Conservation (phyloP, 2,888 invertebrate species). For the Oasisia sp. region DNA sequence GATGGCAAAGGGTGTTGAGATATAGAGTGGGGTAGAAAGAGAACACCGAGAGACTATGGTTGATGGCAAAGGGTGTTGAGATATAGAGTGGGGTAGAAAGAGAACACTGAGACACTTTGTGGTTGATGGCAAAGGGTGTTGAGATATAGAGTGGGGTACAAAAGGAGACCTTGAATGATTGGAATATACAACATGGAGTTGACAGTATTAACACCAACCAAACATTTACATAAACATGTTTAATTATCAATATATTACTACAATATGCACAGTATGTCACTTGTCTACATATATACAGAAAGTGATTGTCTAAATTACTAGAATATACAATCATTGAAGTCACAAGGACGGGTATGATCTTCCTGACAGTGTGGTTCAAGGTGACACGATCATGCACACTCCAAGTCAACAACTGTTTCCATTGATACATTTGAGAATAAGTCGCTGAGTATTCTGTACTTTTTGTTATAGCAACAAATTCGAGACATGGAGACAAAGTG, state of each 20-base stretch:
- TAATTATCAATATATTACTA: constrained; percentile 10
- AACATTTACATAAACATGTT: background rate
- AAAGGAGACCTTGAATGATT: too few species aligned
- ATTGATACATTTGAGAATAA: background rate
- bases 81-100: too few species aligned
- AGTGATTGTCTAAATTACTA: background rate
- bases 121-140: too few species aligned
- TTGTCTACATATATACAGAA: constrained; percentile 12
- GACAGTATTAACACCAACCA: too few species aligned
- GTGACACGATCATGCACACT: background rate
- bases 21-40: too few species aligned
- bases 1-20: too few species aligned
- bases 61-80: too few species aligned
- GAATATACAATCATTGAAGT: background rate
- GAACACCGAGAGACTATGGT: too few species aligned
- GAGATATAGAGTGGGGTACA: too few species aligned
- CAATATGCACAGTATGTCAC: background rate
- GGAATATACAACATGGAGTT: too few species aligned
- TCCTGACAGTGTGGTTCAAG: background rate
- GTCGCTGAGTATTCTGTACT: background rate
- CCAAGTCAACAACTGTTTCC: background rate
- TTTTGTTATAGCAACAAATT: background rate
- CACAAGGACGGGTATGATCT: background rate
- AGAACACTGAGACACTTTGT: too few species aligned
- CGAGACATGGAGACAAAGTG: background rate